Evolutionary conservation across 2,888 invertebrate species (phyloP), one percentile per base, ranked within the genome.

Genomic region (Scaeva pyrastri): DNA sequence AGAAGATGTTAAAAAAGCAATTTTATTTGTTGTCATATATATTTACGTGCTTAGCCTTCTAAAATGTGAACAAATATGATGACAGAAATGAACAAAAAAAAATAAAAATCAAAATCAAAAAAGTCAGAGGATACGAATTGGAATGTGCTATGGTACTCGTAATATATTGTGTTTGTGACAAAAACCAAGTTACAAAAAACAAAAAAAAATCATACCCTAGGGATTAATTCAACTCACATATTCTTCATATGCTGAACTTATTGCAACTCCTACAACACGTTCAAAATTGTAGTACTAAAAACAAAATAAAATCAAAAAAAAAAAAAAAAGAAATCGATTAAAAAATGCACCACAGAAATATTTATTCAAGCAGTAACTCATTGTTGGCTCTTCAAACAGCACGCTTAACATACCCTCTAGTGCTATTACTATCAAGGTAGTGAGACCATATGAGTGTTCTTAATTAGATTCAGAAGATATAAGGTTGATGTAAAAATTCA

Each of bases 141-240:
- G 14, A 5, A n/a, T 43, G 6, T 43, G 6, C 43, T 3, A 11
- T 39, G 19, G 14, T 55, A 16, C n/a, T n/a, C 10, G 1, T 56
- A 36, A 8, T 16, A 56, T 36, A 56, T 56, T 56, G 16, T 56
- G 4, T 56, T 56, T 56, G 55, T 31, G 36, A 19, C 26, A 71
- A 43, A 45, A n/a, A n/a, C n/a, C 6, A 23, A 7, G 3, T 6
- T 7, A 48, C 3, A 48, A 48, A 7, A 4, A 39, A 31, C 39
- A 55, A 52, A 64, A 45, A 43, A 16, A 41, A 43, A 45, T 31
- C 55, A 56, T n/a, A 43, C 56, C 56, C 8, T 21, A 4, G 60
- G 45, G 26, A 76, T 66, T 75, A 68, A 56, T 68, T 76, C 75
- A 68, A 76, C 56, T 76, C 78, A 43, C 31, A 50, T n/a, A n/a